These are phyloP conservation scores for Pogona vitticeps DNA, from an alignment of 2,113 vertebrate species.

Conservation along the genomic window DNA sequence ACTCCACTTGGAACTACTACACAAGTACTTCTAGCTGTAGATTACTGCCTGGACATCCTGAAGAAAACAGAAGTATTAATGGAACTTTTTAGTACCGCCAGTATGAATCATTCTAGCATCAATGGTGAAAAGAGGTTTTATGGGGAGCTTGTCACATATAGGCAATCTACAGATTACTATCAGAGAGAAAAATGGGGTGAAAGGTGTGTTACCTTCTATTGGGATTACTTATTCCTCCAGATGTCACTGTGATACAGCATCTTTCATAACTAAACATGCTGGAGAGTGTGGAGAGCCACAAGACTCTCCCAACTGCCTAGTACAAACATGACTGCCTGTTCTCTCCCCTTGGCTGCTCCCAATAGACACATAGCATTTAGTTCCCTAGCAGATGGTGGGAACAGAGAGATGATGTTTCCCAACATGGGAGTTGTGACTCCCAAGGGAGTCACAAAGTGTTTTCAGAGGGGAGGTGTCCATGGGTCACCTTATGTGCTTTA, in stretches of 20 bases:
- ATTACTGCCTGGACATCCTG: neutral
- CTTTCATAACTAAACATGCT: too few relatives aligned
- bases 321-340: neutral
- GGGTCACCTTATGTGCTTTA: too few relatives aligned
- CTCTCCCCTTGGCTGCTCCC: neutral
- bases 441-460: too few relatives aligned
- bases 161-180: neutral
- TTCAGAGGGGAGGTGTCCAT: too few relatives aligned
- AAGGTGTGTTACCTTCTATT: neutral
- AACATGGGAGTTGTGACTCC: too few relatives aligned
- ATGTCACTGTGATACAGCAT: too few relatives aligned
- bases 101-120: neutral
- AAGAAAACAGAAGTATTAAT: neutral
- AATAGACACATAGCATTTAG: too few relatives aligned
- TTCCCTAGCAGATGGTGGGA: neutral
- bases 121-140: neutral
- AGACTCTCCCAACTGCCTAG: neutral
- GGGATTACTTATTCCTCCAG: neutral
- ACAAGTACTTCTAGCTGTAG: too few relatives aligned
- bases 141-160: neutral
- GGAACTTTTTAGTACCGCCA: neutral
- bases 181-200: neutral
- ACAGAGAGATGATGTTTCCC: neutral
- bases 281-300: too few relatives aligned
- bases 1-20: too few relatives aligned